A percentile compares a stretch with the other conserved stretches of the same genome.
These are phyloP conservation scores for Orchestes rusci DNA, from an alignment of 2,888 invertebrate genomes.

Conservation along the genomic window DNA sequence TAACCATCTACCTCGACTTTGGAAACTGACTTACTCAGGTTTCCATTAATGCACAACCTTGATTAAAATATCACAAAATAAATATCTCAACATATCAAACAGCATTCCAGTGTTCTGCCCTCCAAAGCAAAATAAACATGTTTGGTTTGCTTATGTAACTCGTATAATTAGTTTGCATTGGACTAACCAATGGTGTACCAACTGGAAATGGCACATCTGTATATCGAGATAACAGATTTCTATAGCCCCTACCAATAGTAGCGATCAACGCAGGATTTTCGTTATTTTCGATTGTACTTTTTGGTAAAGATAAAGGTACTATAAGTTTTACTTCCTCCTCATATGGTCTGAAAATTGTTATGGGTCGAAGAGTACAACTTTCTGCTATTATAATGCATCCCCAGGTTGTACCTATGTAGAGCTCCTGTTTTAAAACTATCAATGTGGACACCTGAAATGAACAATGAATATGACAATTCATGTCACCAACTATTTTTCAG, in stretches of 20 bases:
- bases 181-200: conserved; percentile 40
- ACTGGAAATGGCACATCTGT: conserved; percentile 48
- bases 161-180: conserved; percentile 30
- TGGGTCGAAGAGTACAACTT: conserved; percentile 68
- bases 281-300: conserved; percentile 40
- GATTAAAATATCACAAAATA: no score
- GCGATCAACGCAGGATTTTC: conserved; percentile 54
- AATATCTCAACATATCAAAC: conserved; percentile 36
- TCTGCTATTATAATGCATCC: conserved; percentile 91
- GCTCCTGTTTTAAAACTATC: conserved; percentile 57
- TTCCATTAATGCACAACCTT: no score
- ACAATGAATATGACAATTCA: conserved; percentile 1
- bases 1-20: no score
- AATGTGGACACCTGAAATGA: conserved; percentile 56
- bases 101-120: conserved; percentile 61
- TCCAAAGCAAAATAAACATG: conserved; percentile 65
- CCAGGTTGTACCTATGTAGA: conserved; percentile 92
- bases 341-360: conserved; percentile 88
- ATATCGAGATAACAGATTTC: conserved; percentile 63
- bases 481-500: background rate
- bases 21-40: no score
- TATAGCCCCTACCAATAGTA: conserved; percentile 78
- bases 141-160: conserved; percentile 36
- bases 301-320: conserved; percentile 47
- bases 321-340: conserved; percentile 70